Conservation (phyloP, 2,797 vertebrate genomes). For the Catostomus latipinnis region DNA sequence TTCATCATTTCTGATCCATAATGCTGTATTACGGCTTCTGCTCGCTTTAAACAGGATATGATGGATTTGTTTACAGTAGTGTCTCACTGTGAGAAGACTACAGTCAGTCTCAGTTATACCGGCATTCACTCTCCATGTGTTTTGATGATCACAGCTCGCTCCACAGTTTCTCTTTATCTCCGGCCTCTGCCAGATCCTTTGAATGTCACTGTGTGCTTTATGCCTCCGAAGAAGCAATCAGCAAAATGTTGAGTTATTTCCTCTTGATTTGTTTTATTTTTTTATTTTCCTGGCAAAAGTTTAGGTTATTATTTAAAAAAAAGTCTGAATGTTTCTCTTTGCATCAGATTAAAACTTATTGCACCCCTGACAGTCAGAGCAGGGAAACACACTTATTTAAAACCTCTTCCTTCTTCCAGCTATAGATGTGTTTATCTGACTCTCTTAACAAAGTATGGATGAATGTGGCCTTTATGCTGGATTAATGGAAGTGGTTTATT, state of each 20-base stretch:
- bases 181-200: conserved; percentile 7
- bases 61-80: conserved; percentile 56
- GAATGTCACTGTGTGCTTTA: conserved; percentile 24
- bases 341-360: conserved; percentile 32
- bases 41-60: conserved; percentile 40
- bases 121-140: conserved; percentile 36
- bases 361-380: conserved; percentile 7
- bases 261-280: background rate
- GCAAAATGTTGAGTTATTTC: background rate
- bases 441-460: conserved; percentile 15
- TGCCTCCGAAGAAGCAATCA: conserved; percentile 20
- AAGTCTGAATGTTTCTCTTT: conserved; percentile 26
- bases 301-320: conserved; percentile 2
- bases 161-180: conserved; percentile 25
- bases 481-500: conserved; percentile 39
- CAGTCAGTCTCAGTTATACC: conserved; percentile 42
- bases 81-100: conserved; percentile 42
- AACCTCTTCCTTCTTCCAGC: conserved; percentile 28
- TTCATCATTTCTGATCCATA: conserved; percentile 29
- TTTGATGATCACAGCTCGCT: conserved; percentile 33
- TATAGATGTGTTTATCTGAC: conserved; percentile 33
- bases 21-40: conserved; percentile 3
- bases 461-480: conserved; percentile 31
- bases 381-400: conserved; percentile 9
- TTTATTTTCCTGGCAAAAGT: conserved; percentile 19